These are phyloP conservation scores for Drosophila paramelanica DNA, from an alignment of 2,888 invertebrate genomes.

Conservation along the genomic window DNA sequence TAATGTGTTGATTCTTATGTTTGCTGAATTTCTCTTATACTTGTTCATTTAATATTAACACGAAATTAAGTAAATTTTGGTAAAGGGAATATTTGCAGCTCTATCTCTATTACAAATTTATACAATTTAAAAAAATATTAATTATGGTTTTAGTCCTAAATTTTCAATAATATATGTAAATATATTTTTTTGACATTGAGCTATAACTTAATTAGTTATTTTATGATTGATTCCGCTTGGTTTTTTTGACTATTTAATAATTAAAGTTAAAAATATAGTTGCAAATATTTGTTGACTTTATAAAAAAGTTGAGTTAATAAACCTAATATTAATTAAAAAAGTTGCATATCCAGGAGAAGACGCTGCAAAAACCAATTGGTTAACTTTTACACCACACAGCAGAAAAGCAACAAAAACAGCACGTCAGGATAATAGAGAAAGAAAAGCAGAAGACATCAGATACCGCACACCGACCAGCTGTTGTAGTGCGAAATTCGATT, in stretches of 20 bases:
- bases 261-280: not conserved
- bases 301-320: conserved; percentile 9
- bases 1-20: not conserved
- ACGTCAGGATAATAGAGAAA: not conserved
- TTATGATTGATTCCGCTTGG: too few species aligned
- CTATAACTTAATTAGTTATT: too few species aligned
- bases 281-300: not conserved
- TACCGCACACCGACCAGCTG: conserved; percentile 17
- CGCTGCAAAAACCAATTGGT: not conserved
- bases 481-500: conserved; percentile 42
- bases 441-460: not conserved
- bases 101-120: too few species aligned
- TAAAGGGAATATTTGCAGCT: too few species aligned
- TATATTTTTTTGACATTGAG: too few species aligned
- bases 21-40: not conserved
- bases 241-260: not conserved
- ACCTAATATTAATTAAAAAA: conserved; percentile 14
- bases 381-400: conserved; percentile 10
- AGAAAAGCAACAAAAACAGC: not conserved
- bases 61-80: not conserved
- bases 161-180: too few species aligned
- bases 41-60: not conserved
- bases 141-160: too few species aligned
- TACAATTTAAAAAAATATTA: too few species aligned
- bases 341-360: not conserved